Evolutionary conservation across 2,797 vertebrate genomes (phyloP), one percentile per base, ranked within the genome.

Genomic region (Gouania willdenowi): DNA sequence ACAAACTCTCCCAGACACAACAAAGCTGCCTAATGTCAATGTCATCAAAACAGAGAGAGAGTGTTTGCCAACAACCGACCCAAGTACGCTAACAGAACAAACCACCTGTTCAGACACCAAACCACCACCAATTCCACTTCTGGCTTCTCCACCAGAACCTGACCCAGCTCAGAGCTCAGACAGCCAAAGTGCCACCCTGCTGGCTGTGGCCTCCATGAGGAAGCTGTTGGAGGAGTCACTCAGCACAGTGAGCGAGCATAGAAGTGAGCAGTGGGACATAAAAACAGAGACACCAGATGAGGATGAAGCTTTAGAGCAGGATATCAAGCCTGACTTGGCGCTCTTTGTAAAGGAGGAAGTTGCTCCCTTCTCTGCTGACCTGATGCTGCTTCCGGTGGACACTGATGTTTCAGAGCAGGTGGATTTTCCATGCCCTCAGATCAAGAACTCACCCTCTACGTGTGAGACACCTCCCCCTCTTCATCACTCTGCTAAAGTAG

Each of bases 201-300:
- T 86, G 3, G 89, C 83, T 1, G 87, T 91, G 51, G 87, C 88
- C 28, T 90, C 88, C 1, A 90, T 89, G 89, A 89, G 89, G 62
- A 89, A 87, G 18, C 85, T 88, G 4, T 67, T 88, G 66, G 88
- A 89, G 41, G 88, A 91, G 34, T 87, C 87, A 0, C 77, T 89
- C 4, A 87, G 71, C 62, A 77, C 71, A 0, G 83, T 85, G 17
- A 42, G 46, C 0, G 83, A 86, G n/a, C 60, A 39, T 29, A 63
- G 71, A 16, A 31, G 6, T 1, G 31, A 34, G n/a, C 41, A 42
- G 30, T 12, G 41, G 2, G 35, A 20, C n/a, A 14, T 77, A 16
- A 75, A 71, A 50, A 33, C 11, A 0, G 79, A 83, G 26, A 3
- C 36, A 1, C 19, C 2, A 1, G 66, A 82, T 2, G 71, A 75